Evolutionary conservation across 2,797 vertebrate genomes (phyloP), one percentile per base, ranked within the genome.

Genomic region (Pampus argenteus): DNA sequence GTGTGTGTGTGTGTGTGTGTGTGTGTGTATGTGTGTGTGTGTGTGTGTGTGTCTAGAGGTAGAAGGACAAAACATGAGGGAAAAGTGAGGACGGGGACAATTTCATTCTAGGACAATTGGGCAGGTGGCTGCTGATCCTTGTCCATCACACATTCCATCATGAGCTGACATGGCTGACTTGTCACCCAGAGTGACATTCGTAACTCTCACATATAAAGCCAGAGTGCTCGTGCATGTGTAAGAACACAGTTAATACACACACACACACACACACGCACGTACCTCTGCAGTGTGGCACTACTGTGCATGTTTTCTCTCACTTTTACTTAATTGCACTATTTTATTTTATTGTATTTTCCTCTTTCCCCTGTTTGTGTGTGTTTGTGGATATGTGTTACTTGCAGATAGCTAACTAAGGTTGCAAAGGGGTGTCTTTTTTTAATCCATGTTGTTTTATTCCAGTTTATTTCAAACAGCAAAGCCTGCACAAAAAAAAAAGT

Each of bases 101-200:
- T 90, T 90, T 90, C 70, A 91, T 91, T 92, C 74, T 64, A 57
- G 85, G 73, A 84, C 82, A 87, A 82, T 90, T 84, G 88, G 84
- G 83, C 86, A 86, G 83, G 82, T 82, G 79, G 81, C 77, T 82
- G 85, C 85, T 91, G 90, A 91, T 91, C 88, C 86, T 79, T 88
- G 90, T 92, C 89, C 88, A 93, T 93, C 91, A 91, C 85, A 88
- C 89, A 94, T 94, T 92, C 91, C 88, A 94, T 94, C 93, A 92
- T 76, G 71, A 83, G 71, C 71, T 66, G 87, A 89, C 92, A 92
- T 86, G 92, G 86, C 86, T 91, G 88, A 93, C 91, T 91, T 90
- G 90, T 90, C 91, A 84, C 81, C 82, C 81, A 85, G 86, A 92
- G 88, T 91, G 91, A 88, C 86, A 82, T 88, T 89, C 74, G 22